Evolutionary conservation across 2,113 vertebrate genomes (phyloP).

Genomic region (Sminthopsis crassicaudata): DNA sequence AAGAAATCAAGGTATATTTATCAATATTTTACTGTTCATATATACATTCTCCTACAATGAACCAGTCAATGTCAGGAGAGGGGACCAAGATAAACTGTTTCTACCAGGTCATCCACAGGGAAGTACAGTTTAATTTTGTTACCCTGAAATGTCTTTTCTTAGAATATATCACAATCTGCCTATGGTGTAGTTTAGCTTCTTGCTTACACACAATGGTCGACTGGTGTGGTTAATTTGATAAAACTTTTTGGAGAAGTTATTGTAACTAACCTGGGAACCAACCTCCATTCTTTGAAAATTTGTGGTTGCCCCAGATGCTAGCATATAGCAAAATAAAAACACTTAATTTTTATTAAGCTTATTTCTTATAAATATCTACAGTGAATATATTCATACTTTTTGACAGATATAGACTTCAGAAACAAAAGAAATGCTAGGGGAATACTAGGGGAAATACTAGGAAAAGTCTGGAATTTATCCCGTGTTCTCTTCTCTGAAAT

Average conservation of each 20-base stretch:
- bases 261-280: not conserved
- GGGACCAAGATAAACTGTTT: not conserved
- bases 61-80: not conserved
- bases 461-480: conserved; percentile 23
- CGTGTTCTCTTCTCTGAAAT: conserved; percentile 27
- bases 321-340: conserved; percentile 11
- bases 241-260: not conserved
- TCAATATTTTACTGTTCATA: not conserved
- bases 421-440: not conserved
- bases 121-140: not conserved
- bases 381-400: conserved; percentile 12
- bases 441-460: not conserved
- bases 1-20: conserved; percentile 46
- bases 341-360: conserved; percentile 14
- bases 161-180: not conserved
- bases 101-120: not conserved
- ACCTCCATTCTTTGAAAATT: conserved; percentile 17
- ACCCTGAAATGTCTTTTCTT: conserved; percentile 11
- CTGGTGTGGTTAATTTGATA: conserved; percentile 21
- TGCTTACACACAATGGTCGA: not conserved
- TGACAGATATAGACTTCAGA: not conserved
- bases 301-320: not conserved
- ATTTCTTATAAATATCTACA: conserved; percentile 20
- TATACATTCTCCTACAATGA: conserved; percentile 26
- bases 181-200: not conserved